Base-by-base conservation (phyloP, 2,113 vertebrate species). In the Platysteira castanea region DNA sequence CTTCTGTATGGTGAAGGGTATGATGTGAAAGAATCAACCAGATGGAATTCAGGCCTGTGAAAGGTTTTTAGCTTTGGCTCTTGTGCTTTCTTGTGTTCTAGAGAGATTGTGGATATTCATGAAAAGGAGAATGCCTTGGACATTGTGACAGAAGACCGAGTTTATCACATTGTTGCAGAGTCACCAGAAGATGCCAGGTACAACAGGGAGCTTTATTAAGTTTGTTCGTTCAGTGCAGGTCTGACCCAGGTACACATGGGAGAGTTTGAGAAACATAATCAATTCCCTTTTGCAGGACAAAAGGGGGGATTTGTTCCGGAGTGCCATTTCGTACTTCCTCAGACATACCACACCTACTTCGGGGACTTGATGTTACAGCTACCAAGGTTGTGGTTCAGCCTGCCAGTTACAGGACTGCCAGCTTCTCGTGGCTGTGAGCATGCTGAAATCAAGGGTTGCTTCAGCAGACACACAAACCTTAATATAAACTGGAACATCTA, bases 111-210 rank as follows among this genome's bases (percentile, higher is more conserved):
- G 84, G 99, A 99, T 90, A 99, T 99, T 81, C 99, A 99, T 10
- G 99, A 99, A 85, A 99, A 99, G 96, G 99, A 99, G 96, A 99
- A 99, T 12, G 99, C 99, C 59, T 96, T 99, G 95, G 99, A 99
- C 97, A 96, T 99, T 14, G 98, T 99, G 94, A 99, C 99, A 4
- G 98, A 98, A 27, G 99, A 99, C 75, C 98, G 99, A 95, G 98
- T 99, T 35, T 99, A 99, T 95, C 99, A 99, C 85, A 98, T 99
- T 85, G 98, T 99, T 26, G 99, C 99, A 2, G 99, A 99, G 97
- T 99, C 99, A 15, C 99, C 99, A 46, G 99, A 99, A 89, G 99
- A 99, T 84, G 99, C 99, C 75, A 99, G 99, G 99, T 99, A 96
- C 30, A 63, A 17, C 64, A 41, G 16, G 49, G 50, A 85, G 54